phyloP scores from a whole-genome alignment of 2,888 invertebrate species.

The Chesias legatella region DNA sequence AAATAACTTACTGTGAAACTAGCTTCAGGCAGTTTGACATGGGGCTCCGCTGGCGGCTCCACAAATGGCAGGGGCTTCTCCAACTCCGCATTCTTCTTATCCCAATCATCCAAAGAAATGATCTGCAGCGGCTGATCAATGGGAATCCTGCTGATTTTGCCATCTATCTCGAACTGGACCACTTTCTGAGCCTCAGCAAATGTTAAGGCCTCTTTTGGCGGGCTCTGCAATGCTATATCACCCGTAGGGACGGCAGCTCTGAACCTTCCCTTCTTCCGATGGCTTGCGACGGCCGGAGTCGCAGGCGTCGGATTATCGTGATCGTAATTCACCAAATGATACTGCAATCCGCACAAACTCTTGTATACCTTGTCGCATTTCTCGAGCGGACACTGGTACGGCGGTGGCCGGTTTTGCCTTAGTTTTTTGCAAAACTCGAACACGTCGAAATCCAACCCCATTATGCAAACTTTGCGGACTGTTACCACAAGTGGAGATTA shows the following conservation, averaged over 20 bases:
- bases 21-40: conserved; percentile 71
- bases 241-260: conserved; percentile 81
- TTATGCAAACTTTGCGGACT: conserved; percentile 48
- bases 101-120: conserved; percentile 85
- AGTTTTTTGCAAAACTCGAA: conserved; percentile 92
- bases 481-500: conserved; percentile 2
- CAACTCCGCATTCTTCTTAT: conserved; percentile 66
- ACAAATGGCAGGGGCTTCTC: conserved; percentile 69
- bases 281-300: conserved; percentile 81
- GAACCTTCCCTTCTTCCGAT: conserved; percentile 82
- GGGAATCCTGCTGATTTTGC: conserved; percentile 84
- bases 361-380: conserved; percentile 93
- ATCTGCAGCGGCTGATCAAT: conserved; percentile 85
- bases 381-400: conserved; percentile 91
- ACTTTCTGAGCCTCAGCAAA: conserved; percentile 92
- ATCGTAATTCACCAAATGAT: conserved; percentile 91
- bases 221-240: conserved; percentile 72
- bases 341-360: conserved; percentile 91
- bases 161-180: conserved; percentile 93
- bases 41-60: conserved; percentile 66
- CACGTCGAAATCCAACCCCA: conserved; percentile 93
- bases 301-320: conserved; percentile 88
- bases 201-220: conserved; percentile 85
- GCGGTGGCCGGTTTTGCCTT: conserved; percentile 88
- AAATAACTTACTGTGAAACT: conserved; percentile 57